Percentiles rank a stretch among this genome's conserved stretches.
These are phyloP conservation scores for Lordiphosa andalusiaca DNA, from an alignment of 2,888 invertebrate species.

Conservation along the genomic window DNA sequence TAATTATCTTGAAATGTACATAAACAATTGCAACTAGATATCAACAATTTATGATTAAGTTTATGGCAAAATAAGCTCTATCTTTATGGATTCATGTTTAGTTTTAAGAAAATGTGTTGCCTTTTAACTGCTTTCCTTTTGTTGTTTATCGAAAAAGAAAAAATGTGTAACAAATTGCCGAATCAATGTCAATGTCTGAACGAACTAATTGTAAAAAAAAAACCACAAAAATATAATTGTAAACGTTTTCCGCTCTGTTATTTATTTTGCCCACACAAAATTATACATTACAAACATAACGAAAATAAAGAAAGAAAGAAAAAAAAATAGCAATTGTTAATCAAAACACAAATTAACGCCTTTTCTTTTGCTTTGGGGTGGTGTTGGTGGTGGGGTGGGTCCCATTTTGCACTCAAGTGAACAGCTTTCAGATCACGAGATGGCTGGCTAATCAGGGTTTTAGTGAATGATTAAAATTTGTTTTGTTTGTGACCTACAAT, in stretches of 20 bases:
- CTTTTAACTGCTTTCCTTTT: constrained; percentile 1
- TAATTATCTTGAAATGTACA: constrained; percentile 29
- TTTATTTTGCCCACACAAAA: constrained; percentile 39
- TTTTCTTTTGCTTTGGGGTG: constrained; percentile 5
- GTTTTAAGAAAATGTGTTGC: constrained; percentile 4
- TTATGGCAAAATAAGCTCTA: constrained; percentile 5
- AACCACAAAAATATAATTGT: too few species aligned
- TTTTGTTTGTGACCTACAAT: constrained; percentile 12
- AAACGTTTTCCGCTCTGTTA: constrained; percentile 19
- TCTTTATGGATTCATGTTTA: constrained; percentile 10
- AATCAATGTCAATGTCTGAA: constrained; percentile 13
- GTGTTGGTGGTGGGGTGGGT: constrained; percentile 2
- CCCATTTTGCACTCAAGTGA: neutral
- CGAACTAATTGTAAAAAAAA: constrained; percentile 19
- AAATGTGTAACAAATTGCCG: constrained; percentile 7
- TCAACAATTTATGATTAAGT: constrained; percentile 22
- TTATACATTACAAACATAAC: constrained; percentile 22
- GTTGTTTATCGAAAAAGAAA: constrained; percentile 1
- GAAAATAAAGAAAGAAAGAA: constrained; percentile 34
- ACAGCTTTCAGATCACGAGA: constrained; percentile 3
- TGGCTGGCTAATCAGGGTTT: neutral
- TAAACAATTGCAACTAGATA: constrained; percentile 24
- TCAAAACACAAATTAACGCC: constrained; percentile 40
- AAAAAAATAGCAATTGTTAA: constrained; percentile 66
- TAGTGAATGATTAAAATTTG: neutral